Evolutionary conservation across 2,113 vertebrate genomes (phyloP).

Genomic region (Leptobrachium ailaonicum): DNA sequence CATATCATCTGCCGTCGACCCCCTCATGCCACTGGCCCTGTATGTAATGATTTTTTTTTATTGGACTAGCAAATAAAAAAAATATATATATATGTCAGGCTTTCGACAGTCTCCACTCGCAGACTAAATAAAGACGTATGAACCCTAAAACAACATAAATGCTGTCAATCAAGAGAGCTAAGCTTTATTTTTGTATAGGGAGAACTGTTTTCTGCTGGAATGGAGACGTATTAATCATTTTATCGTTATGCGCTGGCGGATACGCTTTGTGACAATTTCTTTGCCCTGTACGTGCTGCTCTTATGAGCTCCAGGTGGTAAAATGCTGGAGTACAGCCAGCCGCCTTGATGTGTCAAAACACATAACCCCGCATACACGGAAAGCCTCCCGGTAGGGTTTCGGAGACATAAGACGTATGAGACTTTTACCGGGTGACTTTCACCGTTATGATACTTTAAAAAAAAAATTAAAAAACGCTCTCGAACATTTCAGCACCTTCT

Average conservation of each 20-base stretch:
- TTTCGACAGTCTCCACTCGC: too few species aligned
- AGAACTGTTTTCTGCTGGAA: background rate
- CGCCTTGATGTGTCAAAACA: background rate
- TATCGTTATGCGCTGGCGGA: background rate
- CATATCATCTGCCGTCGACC: too few species aligned
- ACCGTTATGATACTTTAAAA: background rate
- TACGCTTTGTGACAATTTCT: conserved; percentile 17
- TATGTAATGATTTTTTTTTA: too few species aligned
- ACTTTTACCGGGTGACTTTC: conserved; percentile 4
- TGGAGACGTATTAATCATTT: background rate
- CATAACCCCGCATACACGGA: conserved; percentile 1
- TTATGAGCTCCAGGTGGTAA: conserved; percentile 6
- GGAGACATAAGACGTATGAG: conserved; percentile 19
- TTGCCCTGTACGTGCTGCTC: conserved; percentile 6
- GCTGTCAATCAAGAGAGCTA: background rate
- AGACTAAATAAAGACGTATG: too few species aligned
- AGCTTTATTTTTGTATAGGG: background rate
- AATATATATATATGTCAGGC: too few species aligned
- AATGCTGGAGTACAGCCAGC: conserved; percentile 9
- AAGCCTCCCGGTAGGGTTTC: background rate
- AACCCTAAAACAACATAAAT: background rate
- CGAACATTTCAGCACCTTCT: conserved; percentile 33
- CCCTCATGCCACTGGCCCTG: too few species aligned
- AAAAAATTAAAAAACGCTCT: background rate
- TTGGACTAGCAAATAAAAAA: too few species aligned